A percentile compares a stretch with the other conserved stretches of the same genome.
These are phyloP conservation scores for Drosophila austrosaltans DNA, from an alignment of 2,888 invertebrate genomes.

Conservation along the genomic window DNA sequence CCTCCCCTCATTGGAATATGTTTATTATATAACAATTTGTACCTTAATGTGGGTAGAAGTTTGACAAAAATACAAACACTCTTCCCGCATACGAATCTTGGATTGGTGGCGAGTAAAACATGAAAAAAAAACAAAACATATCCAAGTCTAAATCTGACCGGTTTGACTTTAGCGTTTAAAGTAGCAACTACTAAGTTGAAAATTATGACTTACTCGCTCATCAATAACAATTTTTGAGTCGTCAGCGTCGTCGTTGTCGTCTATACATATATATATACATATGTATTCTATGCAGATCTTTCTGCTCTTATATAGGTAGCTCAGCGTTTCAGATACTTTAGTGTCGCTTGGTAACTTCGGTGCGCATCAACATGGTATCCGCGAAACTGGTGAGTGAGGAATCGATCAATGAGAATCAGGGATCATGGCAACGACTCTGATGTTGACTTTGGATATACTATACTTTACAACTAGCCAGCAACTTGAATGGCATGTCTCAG, in stretches of 20 bases:
- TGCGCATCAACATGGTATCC: constrained; percentile 38
- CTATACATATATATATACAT: background rate
- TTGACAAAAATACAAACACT: background rate
- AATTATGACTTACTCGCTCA: constrained; percentile 47
- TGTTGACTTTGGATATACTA: constrained; percentile 8
- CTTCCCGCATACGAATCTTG: too few relatives aligned
- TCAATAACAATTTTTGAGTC: constrained; percentile 57
- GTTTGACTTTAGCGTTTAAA: constrained; percentile 40
- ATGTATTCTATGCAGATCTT: background rate
- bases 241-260: background rate
- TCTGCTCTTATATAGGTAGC: constrained; percentile 20
- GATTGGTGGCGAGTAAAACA: background rate
- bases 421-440: constrained; percentile 15
- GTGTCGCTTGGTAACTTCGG: constrained; percentile 16
- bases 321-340: constrained; percentile 23
- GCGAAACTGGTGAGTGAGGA: constrained; percentile 41
- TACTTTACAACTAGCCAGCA: constrained; percentile 15
- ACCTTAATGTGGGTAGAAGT: background rate
- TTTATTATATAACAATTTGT: background rate
- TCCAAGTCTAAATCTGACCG: constrained; percentile 30
- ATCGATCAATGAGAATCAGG: background rate
- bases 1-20: background rate
- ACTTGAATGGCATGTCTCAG: constrained; percentile 22
- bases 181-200: constrained; percentile 29
- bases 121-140: background rate